phyloP scores from a whole-genome alignment of 2,113 vertebrate genomes.

The Cyprinodon variegatus region DNA sequence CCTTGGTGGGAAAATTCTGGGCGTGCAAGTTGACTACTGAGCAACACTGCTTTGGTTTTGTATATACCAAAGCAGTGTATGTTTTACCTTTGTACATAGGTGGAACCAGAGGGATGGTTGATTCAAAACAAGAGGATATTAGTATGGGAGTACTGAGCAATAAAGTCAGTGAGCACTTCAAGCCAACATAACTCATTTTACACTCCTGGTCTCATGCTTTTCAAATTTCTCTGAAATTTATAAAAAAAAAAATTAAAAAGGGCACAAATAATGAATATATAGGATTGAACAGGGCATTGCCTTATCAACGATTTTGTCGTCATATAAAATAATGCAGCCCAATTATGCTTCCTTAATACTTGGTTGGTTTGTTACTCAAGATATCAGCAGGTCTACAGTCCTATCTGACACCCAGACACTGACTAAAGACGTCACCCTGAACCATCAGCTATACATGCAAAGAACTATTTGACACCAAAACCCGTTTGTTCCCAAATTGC shows the following conservation, averaged over 20 bases:
- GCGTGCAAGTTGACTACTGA: slow-evolving; percentile 17
- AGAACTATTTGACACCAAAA: too few relatives aligned
- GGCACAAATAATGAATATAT: neutral
- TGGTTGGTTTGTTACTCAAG: neutral
- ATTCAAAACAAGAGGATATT: neutral
- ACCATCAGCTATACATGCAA: too few relatives aligned
- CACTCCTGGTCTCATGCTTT: too few relatives aligned
- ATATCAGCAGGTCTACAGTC: neutral
- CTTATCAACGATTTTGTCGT: neutral
- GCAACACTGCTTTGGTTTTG: neutral
- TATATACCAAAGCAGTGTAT: neutral
- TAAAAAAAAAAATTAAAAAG: neutral
- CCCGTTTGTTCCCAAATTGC: too few relatives aligned
- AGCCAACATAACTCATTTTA: neutral
- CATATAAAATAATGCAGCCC: neutral
- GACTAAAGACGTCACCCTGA: too few relatives aligned
- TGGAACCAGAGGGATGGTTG: slow-evolving; percentile 17
- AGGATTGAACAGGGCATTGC: neutral
- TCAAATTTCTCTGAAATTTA: neutral
- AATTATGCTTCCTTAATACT: neutral
- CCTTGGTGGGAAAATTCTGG: slow-evolving; percentile 21
- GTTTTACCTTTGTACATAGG: slow-evolving; percentile 1
- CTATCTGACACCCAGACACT: too few relatives aligned
- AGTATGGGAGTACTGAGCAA: neutral
- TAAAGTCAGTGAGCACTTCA: neutral